phyloP scores from a whole-genome alignment of 2,888 invertebrate species.

The Adineta ricciae region DNA sequence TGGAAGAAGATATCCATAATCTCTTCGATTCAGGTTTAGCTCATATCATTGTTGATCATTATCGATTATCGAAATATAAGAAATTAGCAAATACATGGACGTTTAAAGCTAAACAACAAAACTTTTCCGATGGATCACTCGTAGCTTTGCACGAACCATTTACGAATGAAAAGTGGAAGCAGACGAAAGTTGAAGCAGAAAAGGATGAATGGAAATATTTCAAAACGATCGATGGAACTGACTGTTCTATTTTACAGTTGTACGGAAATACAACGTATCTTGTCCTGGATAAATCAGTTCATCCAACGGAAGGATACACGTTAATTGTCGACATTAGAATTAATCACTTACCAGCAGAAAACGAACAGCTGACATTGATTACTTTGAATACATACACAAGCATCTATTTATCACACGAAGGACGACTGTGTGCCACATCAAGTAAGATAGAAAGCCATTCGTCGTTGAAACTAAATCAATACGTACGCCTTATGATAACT shows the following conservation, averaged over 20 bases:
- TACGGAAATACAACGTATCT: background rate
- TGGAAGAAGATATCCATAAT: background rate
- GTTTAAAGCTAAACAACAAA: background rate
- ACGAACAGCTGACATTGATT: background rate
- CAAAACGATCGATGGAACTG: background rate
- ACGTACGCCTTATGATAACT: background rate
- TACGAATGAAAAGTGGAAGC: background rate
- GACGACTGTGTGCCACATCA: background rate
- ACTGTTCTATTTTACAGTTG: background rate
- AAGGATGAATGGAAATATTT: background rate
- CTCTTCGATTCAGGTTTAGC: background rate
- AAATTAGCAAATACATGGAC: background rate
- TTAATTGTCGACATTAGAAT: background rate
- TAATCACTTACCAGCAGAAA: background rate
- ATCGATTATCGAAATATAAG: background rate
- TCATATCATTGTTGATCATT: background rate
- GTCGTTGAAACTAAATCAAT: background rate
- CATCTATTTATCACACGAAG: background rate
- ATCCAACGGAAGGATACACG: background rate
- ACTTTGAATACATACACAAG: background rate
- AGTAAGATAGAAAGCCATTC: background rate
- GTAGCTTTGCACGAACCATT: background rate
- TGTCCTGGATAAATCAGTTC: background rate
- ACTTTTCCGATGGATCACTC: background rate
- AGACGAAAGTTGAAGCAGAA: background rate